These are phyloP conservation scores for Sebastes flavidus DNA, from an alignment of 2,797 vertebrate species.

Conservation along the genomic window DNA sequence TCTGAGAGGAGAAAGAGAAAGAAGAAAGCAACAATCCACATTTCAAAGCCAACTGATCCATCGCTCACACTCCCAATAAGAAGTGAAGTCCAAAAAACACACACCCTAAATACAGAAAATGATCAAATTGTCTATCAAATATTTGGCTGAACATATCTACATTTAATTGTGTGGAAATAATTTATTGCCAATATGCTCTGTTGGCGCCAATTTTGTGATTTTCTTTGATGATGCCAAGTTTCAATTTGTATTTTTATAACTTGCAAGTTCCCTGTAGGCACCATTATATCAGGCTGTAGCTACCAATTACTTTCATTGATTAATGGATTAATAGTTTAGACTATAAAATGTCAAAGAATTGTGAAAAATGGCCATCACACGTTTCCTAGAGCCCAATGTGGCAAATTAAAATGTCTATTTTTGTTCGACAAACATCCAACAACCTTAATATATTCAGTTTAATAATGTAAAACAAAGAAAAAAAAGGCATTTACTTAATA, in stretches of 20 bases:
- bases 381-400: too few relatives aligned
- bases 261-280: neutral
- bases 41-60: conserved; percentile 2
- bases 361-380: too few relatives aligned
- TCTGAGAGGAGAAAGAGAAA: neutral
- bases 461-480: neutral
- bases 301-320: neutral
- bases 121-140: neutral
- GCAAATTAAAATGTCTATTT: too few relatives aligned
- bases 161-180: neutral
- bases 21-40: neutral
- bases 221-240: neutral
- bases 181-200: neutral
- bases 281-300: too few relatives aligned
- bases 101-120: neutral
- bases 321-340: neutral
- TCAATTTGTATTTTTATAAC: neutral
- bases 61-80: neutral
- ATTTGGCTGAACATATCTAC: neutral
- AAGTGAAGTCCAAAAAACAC: neutral
- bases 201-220: neutral
- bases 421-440: neutral
- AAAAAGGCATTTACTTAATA: neutral
- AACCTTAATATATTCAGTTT: neutral
- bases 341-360: neutral